Evolutionary conservation across 37 sponge, comb jelly and placozoan species (phyloP).

Genomic region (Oscarella lobularis): DNA sequence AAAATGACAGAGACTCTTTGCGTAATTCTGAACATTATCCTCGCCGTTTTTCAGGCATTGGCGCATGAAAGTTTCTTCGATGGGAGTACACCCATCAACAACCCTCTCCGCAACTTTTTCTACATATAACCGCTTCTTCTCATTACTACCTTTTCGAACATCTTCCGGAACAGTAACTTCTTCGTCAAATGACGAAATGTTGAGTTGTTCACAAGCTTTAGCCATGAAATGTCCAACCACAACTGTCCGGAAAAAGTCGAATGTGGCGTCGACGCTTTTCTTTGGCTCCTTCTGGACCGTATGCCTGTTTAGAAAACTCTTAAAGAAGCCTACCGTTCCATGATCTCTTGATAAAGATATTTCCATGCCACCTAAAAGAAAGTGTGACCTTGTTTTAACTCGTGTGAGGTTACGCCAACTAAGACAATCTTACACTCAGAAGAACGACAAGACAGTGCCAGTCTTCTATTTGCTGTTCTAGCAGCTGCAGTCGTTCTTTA

Average conservation of each 20-base stretch:
- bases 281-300: constrained; percentile 12
- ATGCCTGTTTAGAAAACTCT: constrained; percentile 3
- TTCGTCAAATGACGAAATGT: background rate
- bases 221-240: constrained; percentile 14
- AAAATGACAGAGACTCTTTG: constrained; percentile 23
- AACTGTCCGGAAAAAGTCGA: constrained; percentile 19
- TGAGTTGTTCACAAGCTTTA: constrained; percentile 3
- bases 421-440: background rate
- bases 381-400: background rate
- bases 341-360: constrained; percentile 9
- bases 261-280: constrained; percentile 12
- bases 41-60: background rate
- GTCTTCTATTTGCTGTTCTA: constrained; percentile 19
- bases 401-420: background rate
- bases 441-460: constrained; percentile 18
- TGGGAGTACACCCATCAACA: background rate
- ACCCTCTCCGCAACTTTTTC: background rate
- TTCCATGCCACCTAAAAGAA: constrained; percentile 17
- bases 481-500: constrained; percentile 5
- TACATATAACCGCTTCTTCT: no score
- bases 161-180: background rate
- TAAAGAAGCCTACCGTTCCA: constrained; percentile 17
- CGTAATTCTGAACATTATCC: constrained; percentile 21
- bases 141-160: no score
- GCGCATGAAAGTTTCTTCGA: background rate